Evolutionary conservation across 92 coral and sea anemone genomes (phyloP), one percentile per base, ranked within the genome.

Genomic region (Phymanthus crucifer): DNA sequence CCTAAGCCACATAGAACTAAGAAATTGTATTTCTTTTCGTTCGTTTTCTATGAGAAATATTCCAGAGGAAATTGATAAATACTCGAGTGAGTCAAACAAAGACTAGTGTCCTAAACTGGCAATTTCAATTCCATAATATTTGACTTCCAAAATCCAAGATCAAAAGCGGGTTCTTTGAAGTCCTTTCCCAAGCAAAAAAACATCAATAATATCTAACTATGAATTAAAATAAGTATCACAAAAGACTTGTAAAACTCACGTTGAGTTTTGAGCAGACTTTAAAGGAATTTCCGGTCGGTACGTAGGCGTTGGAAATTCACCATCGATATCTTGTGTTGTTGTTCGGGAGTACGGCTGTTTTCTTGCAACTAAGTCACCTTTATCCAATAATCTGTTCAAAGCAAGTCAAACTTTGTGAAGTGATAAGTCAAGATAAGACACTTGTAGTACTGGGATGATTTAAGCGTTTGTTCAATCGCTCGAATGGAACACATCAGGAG

Each of bases 231-330:
- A 61, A 24, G 29, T 21, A 54, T 54, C 33, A 61, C 29, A 61
- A 61, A 24, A n/a, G 12, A 27, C 68, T 27, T 61, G 34, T 61
- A 27, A 54, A 75, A 75, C 70, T 75, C 80, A 75, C 80, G 80
- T 75, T 4, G 80, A 33, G 69, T 26, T 32, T 16, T 38, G 32
- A 69, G 31, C 52, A 75, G 17, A 75, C 40, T 75, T 33, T 57
- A 32, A 26, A 29, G 27, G 80, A 21, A 32, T 46, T 54, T 43
- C 32, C 32, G 45, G 80, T 31, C 54, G 50, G 16, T n/a, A 43
- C 77, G 80, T 75, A 75, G 80, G 80, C 80, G 80, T 54, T 8
- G 48, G 36, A 24, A 61, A 3, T 61, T 24, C 26, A 61, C 68
- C 36, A 61, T 27, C 17, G 8, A 23, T 54, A 54, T 61, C 68